Conservation (phyloP, 2,113 vertebrate genomes). For the Neofelis nebulosa region DNA sequence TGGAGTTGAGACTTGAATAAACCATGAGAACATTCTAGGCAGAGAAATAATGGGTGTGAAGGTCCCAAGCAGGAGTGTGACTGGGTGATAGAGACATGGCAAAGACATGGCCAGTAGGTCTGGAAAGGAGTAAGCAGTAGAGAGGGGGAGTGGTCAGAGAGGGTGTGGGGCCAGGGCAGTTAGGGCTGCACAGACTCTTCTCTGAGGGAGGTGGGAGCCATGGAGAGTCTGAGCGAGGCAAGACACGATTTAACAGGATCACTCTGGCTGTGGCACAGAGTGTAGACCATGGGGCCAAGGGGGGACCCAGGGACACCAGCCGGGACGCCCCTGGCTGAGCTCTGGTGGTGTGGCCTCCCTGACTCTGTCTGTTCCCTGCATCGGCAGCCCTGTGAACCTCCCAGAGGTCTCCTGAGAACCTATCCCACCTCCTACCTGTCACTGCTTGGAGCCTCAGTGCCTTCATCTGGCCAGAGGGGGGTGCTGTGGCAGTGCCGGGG, state of each 20-base stretch:
- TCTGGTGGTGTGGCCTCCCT: rapidly evolving
- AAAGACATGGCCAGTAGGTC: background rate
- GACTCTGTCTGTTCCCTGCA: rapidly evolving
- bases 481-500: rapidly evolving
- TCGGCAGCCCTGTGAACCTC: background rate
- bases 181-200: background rate
- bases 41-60: background rate
- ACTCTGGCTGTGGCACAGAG: background rate
- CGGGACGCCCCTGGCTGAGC: background rate
- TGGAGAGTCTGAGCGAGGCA: rapidly evolving
- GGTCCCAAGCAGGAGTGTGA: background rate
- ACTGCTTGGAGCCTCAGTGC: background rate
- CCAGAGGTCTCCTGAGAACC: background rate
- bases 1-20: background rate
- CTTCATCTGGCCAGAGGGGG: background rate
- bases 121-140: too few relatives aligned
- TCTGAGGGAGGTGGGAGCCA: background rate
- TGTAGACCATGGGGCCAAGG: background rate
- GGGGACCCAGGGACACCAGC: background rate
- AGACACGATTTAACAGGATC: rapidly evolving
- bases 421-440: too few relatives aligned
- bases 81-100: background rate
- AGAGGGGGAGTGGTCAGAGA: background rate
- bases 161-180: rapidly evolving
- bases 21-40: background rate